Evolutionary conservation across 2,797 vertebrate genomes (phyloP).

Genomic region (Sebastes itinus): DNA sequence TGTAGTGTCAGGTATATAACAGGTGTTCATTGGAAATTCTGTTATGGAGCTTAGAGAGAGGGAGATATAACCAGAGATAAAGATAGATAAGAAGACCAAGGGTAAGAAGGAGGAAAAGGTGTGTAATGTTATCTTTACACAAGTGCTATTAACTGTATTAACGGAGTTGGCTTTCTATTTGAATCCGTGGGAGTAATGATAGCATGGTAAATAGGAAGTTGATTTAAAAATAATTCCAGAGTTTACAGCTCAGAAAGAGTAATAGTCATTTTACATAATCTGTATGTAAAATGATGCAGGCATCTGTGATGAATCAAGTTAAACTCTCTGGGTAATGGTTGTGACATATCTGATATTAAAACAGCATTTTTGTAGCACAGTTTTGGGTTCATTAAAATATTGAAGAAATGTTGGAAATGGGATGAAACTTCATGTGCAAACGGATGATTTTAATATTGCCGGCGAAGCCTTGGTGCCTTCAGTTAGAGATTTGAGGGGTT

Average conservation of each 20-base stretch:
- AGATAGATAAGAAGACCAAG: not conserved
- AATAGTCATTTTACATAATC: not conserved
- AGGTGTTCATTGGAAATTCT: not conserved
- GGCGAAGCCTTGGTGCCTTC: not conserved
- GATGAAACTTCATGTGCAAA: not conserved
- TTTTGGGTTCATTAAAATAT: conserved; percentile 23
- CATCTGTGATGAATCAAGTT: not conserved
- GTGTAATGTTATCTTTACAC: not conserved
- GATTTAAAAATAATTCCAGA: not conserved
- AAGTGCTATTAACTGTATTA: not conserved
- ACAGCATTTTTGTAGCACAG: not conserved
- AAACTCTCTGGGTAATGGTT: not conserved
- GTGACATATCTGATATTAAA: conserved; percentile 5
- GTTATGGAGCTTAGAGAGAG: not conserved
- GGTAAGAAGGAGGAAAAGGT: not conserved
- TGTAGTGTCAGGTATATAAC: not conserved
- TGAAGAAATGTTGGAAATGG: conserved; percentile 13
- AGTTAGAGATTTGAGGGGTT: conserved; percentile 3
- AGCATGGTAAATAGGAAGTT: not conserved
- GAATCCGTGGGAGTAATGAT: not conserved
- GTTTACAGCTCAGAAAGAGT: not conserved
- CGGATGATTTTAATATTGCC: conserved; percentile 14
- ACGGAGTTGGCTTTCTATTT: not conserved
- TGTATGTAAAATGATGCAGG: not conserved
- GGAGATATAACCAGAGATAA: not conserved